Evolutionary conservation across 2,888 invertebrate genomes (phyloP), one percentile per base, ranked within the genome.

Genomic region (Drosophila pegasa): DNA sequence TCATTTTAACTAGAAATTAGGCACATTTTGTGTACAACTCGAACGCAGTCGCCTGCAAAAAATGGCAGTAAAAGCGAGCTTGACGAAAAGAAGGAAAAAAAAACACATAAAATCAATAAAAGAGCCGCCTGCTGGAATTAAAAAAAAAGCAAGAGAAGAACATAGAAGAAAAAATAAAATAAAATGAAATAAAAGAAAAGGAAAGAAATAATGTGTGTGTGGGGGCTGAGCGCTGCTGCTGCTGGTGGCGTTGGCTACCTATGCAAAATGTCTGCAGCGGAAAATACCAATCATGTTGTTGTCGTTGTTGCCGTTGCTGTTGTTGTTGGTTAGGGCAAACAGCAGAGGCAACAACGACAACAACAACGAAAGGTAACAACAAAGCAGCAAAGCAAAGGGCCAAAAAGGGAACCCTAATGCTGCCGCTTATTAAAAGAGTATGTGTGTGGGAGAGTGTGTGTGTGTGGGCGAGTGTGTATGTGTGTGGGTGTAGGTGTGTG

Each of bases 201-300:
- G 27, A 43, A 37, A 55, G 59, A 58, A 76, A 64, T 55, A 88
- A 71, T 75, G 70, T 74, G 70, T 45, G 63, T 75, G 84, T n/a
- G n/a, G n/a, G n/a, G n/a, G n/a, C n/a, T n/a, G n/a, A n/a, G n/a
- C n/a, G n/a, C n/a, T n/a, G n/a, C n/a, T n/a, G n/a, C n/a, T n/a
- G 82, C 67, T 80, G 9, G 9, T 25, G 76, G 54, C 40, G n/a
- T 31, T 50, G 22, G 70, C 70, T 64, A 69, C 68, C 69, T 75
- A 77, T 71, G 78, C 64, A 71, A 82, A 88, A 83, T 88, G 89
- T 86, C 86, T 86, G 87, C 88, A 78, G 72, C 86, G 86, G 86
- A 86, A 86, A 88, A 83, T 86, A 75, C 87, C 86, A 86, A 86
- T 86, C 86, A 86, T 86, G 80, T 72, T 78, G 89, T 71, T 87